These are phyloP conservation scores for Leucoraja erinaceus DNA, from an alignment of 2,113 vertebrate species.

Conservation along the genomic window DNA sequence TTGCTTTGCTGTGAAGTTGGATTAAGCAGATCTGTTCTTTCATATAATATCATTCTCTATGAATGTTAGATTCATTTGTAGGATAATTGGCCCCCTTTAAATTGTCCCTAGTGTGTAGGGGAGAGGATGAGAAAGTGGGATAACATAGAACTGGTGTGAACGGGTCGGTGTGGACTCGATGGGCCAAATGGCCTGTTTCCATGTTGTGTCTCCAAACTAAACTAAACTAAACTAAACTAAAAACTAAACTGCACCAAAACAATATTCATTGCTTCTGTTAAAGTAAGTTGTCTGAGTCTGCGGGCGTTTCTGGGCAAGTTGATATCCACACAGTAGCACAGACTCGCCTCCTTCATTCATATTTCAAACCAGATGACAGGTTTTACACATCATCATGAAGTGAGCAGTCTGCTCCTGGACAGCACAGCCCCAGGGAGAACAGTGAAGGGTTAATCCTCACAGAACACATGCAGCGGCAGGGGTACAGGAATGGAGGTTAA, in stretches of 20 bases:
- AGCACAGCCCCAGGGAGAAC: background rate
- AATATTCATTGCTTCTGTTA: background rate
- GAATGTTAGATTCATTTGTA: background rate
- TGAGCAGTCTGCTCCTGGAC: background rate
- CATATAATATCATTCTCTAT: background rate
- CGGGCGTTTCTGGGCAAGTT: background rate
- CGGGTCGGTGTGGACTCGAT: too few relatives aligned
- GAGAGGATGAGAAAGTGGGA: too few relatives aligned
- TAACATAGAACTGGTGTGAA: too few relatives aligned
- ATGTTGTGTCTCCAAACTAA: too few relatives aligned
- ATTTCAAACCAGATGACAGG: background rate
- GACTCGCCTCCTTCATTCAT: slow-evolving; percentile 17
- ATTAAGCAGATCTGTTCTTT: background rate
- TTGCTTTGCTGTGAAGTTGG: background rate
- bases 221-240: too few relatives aligned
- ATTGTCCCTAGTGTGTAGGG: too few relatives aligned
- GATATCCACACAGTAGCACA: background rate
- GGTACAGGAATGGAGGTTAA: too few relatives aligned
- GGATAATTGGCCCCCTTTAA: too few relatives aligned
- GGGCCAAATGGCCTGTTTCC: too few relatives aligned
- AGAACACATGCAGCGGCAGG: background rate
- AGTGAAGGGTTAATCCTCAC: background rate
- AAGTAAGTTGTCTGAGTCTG: background rate
- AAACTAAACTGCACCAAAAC: too few relatives aligned
- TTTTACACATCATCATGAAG: background rate